Evolutionary conservation across 2,113 vertebrate genomes (phyloP).

Genomic region (Egretta garzetta): DNA sequence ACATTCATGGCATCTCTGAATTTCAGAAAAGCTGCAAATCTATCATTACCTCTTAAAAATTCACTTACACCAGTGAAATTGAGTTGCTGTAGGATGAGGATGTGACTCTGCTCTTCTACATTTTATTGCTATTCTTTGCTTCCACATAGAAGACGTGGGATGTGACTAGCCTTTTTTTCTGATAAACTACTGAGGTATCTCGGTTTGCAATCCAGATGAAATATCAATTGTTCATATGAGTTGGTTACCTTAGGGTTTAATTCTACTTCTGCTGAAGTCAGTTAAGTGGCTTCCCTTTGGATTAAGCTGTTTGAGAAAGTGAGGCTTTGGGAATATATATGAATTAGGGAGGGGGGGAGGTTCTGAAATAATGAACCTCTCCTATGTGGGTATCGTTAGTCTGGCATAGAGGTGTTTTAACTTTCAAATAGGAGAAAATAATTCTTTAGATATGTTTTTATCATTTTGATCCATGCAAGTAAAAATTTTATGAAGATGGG

Average conservation of each 20-base stretch:
- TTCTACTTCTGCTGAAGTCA: background rate
- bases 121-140: background rate
- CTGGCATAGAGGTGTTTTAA: background rate
- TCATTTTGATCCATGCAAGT: background rate
- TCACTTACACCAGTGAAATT: background rate
- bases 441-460: background rate
- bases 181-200: background rate
- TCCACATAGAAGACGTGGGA: background rate
- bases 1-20: background rate
- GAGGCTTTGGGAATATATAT: background rate
- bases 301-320: background rate
- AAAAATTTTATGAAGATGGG: background rate
- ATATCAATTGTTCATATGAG: background rate
- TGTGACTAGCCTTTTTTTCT: background rate
- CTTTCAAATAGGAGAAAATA: background rate
- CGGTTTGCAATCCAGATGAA: background rate
- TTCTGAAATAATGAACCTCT: background rate
- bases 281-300: background rate
- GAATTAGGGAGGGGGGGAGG: background rate
- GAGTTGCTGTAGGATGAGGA: background rate
- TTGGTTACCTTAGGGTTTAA: background rate
- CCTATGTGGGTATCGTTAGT: background rate
- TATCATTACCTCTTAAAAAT: background rate
- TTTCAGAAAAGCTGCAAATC: background rate
- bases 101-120: background rate